phyloP scores from a whole-genome alignment of 2,113 vertebrate species.

The Baryphthengus martii region DNA sequence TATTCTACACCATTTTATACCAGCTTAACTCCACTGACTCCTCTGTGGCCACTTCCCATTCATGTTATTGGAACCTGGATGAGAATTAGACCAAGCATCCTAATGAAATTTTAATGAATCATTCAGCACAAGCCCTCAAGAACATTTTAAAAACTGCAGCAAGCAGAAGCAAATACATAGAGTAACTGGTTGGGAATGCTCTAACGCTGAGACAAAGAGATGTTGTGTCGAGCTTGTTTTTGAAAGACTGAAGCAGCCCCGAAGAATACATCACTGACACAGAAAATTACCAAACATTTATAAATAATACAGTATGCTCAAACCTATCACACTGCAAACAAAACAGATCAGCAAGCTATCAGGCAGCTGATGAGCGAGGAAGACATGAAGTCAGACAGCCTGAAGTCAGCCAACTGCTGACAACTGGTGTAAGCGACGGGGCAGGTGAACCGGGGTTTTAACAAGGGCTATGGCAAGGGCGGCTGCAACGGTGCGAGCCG shows the following conservation, averaged over 20 bases:
- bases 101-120: conserved; percentile 26
- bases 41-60: background rate
- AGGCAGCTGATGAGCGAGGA: conserved; percentile 14
- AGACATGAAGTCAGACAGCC: conserved; percentile 12
- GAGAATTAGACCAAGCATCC: background rate
- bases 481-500: background rate
- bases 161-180: background rate
- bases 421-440: background rate
- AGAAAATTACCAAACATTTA: conserved; percentile 58
- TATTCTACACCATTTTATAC: background rate
- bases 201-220: background rate
- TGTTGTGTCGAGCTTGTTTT: background rate
- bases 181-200: background rate
- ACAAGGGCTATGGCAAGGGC: background rate
- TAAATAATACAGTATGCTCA: conserved; percentile 57
- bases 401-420: conserved; percentile 48
- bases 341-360: conserved; percentile 55
- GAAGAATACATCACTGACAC: conserved; percentile 40
- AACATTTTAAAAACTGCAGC: background rate
- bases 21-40: background rate
- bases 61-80: background rate
- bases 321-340: conserved; percentile 57
- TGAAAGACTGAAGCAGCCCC: conserved; percentile 17
- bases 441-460: background rate
- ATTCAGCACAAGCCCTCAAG: background rate